Evolutionary conservation across 2,888 invertebrate species (phyloP).

Genomic region (Hydraecia micacea): DNA sequence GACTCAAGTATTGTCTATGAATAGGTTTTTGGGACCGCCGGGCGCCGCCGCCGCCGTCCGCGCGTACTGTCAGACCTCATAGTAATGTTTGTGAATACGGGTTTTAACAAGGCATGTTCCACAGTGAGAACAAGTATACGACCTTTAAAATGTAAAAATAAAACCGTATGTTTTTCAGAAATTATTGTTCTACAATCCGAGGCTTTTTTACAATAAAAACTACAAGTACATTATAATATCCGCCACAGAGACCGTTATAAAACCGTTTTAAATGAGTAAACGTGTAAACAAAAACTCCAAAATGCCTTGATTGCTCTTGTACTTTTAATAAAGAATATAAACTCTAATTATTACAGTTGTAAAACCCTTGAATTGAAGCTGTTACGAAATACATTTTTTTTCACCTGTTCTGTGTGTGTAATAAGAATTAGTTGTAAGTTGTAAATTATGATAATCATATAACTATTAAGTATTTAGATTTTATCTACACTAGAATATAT

Average conservation of each 20-base stretch:
- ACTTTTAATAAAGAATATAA: slow-evolving; percentile 36
- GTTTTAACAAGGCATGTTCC: no score
- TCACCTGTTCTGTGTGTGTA: slow-evolving; percentile 23
- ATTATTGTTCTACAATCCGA: not conserved
- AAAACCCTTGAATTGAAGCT: slow-evolving; percentile 40
- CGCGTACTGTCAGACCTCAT: no score
- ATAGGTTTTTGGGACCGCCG: no score
- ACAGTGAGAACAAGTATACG: not conserved
- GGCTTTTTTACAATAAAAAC: slow-evolving; percentile 9
- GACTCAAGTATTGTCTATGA: no score
- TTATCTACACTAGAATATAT: slow-evolving; percentile 54
- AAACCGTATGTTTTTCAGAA: not conserved
- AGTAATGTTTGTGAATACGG: not conserved
- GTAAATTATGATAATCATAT: slow-evolving; percentile 55
- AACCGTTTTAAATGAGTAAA: slow-evolving; percentile 31
- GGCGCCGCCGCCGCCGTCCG: no score
- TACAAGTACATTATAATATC: slow-evolving; percentile 24
- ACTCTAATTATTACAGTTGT: slow-evolving; percentile 47
- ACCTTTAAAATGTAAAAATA: not conserved
- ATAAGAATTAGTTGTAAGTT: slow-evolving; percentile 27
- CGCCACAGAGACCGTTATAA: slow-evolving; percentile 22
- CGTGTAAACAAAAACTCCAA: slow-evolving; percentile 29
- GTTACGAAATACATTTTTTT: slow-evolving; percentile 17
- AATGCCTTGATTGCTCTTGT: slow-evolving; percentile 36
- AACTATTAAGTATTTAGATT: slow-evolving; percentile 43